Base-by-base conservation (phyloP, 2,113 vertebrate genomes). In the Mesitornis unicolor region DNA sequence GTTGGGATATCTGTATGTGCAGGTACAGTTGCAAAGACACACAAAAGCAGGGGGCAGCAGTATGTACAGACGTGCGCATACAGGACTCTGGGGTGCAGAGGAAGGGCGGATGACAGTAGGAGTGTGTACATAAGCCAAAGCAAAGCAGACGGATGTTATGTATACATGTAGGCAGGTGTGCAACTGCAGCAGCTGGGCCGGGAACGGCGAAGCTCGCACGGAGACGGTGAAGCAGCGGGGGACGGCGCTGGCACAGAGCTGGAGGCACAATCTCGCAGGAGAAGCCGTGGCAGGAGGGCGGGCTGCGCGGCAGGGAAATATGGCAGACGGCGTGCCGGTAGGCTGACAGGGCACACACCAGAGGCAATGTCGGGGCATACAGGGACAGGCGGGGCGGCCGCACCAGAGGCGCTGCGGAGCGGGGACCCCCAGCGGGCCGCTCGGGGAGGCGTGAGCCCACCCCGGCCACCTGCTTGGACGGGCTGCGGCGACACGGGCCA, bases 21-120 rank as follows among this genome's bases (percentile, higher is more conserved):
- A 28, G 24, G 26, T 1, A 6, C 33, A 69, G 54, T 2, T 22
- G 45, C 54, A 31, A 43, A 53, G 26, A 57, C 53, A 68, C 43
- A 4, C 22, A 24, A 16, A 21, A 22, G 33, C 47, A 14, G 0
- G 12, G 42, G 22, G 50, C 50, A 61, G 18, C 84, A 3, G 24
- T 2, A 10, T 0, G 3, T 0, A 13, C 54, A 28, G 68, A 10
- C 4, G 1, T 1, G 22, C 1, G 31, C 13, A 2, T 1, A 3
- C 16, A 3, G 83, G 80, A 26, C 47, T 22, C 53, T 1, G 38
- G 17, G 25, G 28, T 16, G 22, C 35, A 7, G 5, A n/a, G n/a
- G 36, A 20, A 47, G 28, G 50, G 16, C 0, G 31, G 64, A 5
- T 10, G 42, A 42, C 60, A 61, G 6, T 0, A 31, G 4, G 7